Evolutionary conservation across 2,888 invertebrate genomes (phyloP), one percentile per base, ranked within the genome.

Genomic region (Apomyelois bistriatella): DNA sequence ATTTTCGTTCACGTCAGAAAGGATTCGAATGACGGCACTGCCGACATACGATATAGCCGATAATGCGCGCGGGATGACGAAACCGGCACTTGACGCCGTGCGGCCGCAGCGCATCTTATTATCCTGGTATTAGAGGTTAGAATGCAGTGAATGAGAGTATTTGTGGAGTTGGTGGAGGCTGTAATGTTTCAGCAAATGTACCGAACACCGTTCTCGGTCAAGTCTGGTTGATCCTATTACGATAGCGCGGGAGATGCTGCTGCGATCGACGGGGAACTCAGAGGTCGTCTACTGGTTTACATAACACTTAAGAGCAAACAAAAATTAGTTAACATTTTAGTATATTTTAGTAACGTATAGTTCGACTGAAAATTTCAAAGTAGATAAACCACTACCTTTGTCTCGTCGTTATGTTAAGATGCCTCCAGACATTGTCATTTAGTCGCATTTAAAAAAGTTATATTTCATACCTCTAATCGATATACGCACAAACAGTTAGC

Each of bases 191-290:
- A 58, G 61, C 66, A 70, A 72, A 72, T 72, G 71, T 72, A 72
- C 61, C 67, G 70, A 64, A 58, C 54, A 59, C 61, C 60, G 70
- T 72, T 68, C 61, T 68, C 64, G 71, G 71, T 67, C 66, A 68
- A 72, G 64, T 68, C 66, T 48, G 58, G 59, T 59, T 61, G 71
- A 72, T 72, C 70, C 66, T 62, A 69, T 72, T 72, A 71, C 60
- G 70, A 69, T 71, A 71, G 61, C 40, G 57, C 48, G 22, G 58
- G 43, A 38, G 22, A 22, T 22, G 58, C 57, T 57, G 52, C 46
- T 40, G 40, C 16, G 46, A 56, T 40, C 32, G n/a, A 35, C 30
- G 32, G 4, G 15, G 12, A 38, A 32, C 12, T 16, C n/a, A 3
- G 41, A 41, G 13, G 30, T 46, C 15, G 46, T 3, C 10, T 8